Evolutionary conservation across 2,113 vertebrate genomes (phyloP), one percentile per base, ranked within the genome.

Genomic region (Miniopterus natalensis): DNA sequence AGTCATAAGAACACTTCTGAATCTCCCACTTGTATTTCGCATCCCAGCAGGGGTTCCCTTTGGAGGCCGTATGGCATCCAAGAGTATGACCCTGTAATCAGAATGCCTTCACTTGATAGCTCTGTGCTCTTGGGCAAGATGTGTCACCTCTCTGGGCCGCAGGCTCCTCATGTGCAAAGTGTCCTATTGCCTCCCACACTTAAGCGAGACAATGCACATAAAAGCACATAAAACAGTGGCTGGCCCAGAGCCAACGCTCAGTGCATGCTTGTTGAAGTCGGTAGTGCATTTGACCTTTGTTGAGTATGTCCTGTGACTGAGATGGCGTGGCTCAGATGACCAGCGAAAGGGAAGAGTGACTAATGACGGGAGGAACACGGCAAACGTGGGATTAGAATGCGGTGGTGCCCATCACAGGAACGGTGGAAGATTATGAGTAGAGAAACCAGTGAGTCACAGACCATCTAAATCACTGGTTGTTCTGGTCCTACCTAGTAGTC

Each of bases 11-110:
- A 47, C n/a, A 71, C 14, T 2, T 55, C 79, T 83, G 66, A n/a
- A 66, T 89, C 36, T 65, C 53, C 55, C 29, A 51, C 6, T 81
- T 87, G 53, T 8, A 84, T 87, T 90, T 89, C 61, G 53, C 93
- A 71, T 91, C 45, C 61, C 61, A 61, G 42, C 21, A 40, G 31
- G n/a, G 23, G 47, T 36, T 75, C 77, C 23, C 3, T 87, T 83
- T 36, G 61, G 63, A 94, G 6, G 17, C 21, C 49, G 70, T 29
- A 40, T 25, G 83, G 29, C 4, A 11, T 11, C 6, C 9, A 61
- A 40, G 14, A 73, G 14, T 8, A 17, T 66, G 42, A 31, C 13
- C 89, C 23, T 66, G 13, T 23, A 12, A 47, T 47, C 40, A 74
- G 29, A 92, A 63, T 27, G 57, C 14, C n/a, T 86, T 63, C 21